phyloP scores from a whole-genome alignment of 1,140 invertebrate species.

The Centruroides vittatus region DNA sequence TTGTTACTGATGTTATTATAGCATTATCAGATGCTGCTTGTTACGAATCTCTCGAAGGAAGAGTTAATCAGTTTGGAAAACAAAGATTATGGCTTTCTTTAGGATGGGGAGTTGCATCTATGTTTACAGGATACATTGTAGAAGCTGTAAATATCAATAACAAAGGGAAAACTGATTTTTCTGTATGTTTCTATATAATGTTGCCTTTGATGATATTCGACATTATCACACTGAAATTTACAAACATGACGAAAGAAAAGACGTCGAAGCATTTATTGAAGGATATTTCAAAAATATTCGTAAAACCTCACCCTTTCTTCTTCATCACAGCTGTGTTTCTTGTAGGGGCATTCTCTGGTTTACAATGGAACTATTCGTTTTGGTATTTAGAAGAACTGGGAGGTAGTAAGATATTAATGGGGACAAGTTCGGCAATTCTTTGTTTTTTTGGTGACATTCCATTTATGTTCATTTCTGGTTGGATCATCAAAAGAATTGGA shows the following conservation, averaged over 20 bases:
- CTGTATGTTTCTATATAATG: no score
- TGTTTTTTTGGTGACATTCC: conserved; percentile 68
- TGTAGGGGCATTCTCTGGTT: conserved; percentile 64
- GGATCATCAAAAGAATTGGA: conserved; percentile 63
- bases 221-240: no score
- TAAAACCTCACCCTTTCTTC: not conserved
- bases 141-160: no score
- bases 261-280: not conserved
- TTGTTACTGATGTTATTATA: not conserved
- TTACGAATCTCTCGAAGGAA: conserved; percentile 1
- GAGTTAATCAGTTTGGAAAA: not conserved
- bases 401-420: conserved; percentile 52
- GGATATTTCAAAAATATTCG: not conserved
- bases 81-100: conserved; percentile 10
- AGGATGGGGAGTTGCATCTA: conserved; percentile 2
- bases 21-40: conserved; percentile 5
- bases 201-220: no score
- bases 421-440: conserved; percentile 34
- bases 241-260: no score
- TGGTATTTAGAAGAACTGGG: conserved; percentile 24
- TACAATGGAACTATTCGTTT: conserved; percentile 72
- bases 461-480: conserved; percentile 70
- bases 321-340: conserved; percentile 51
- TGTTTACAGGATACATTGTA: no score
- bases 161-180: no score